Evolutionary conservation across 2,888 invertebrate species (phyloP).

Genomic region (Cyclophora punctaria): DNA sequence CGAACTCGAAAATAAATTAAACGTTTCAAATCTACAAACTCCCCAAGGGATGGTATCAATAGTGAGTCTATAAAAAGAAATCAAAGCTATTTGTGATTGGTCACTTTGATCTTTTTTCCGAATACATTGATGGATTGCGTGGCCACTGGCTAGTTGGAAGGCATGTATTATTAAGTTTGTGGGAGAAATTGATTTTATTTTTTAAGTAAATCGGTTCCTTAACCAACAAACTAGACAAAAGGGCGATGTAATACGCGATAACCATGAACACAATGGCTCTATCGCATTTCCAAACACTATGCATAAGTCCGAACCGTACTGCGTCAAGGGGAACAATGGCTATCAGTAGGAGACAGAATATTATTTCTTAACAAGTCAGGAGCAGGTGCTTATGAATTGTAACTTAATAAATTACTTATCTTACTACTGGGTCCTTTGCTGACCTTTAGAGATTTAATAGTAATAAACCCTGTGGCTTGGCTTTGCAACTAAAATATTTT

Average conservation of each 20-base stretch:
- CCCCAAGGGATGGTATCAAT: constrained; percentile 10
- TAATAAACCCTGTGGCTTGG: too few relatives aligned
- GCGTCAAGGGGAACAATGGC: constrained; percentile 3
- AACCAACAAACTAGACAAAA: constrained; percentile 9
- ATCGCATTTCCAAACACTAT: constrained; percentile 18
- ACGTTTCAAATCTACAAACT: constrained; percentile 8
- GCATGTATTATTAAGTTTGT: too few relatives aligned
- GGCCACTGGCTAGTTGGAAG: too few relatives aligned
- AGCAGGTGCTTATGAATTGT: constrained; percentile 1
- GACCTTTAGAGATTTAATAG: too few relatives aligned
- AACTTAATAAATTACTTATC: too few relatives aligned
- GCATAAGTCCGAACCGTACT: constrained; percentile 13
- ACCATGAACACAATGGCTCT: constrained; percentile 12
- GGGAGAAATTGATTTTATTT: constrained; percentile 1
- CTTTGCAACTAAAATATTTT: too few relatives aligned
- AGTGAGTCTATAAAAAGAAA: constrained; percentile 11
- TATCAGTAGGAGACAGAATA: constrained; percentile 1
- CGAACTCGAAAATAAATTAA: constrained; percentile 14
- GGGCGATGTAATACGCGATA: constrained; percentile 6
- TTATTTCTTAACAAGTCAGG: constrained; percentile 16
- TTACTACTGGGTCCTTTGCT: too few relatives aligned
- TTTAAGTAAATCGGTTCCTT: constrained; percentile 5
- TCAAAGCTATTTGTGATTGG: constrained; percentile 10
- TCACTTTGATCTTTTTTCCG: constrained; percentile 1
- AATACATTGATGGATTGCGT: background rate